These are phyloP conservation scores for Pteronotus mesoamericanus DNA, from an alignment of 2,797 vertebrate species.

Conservation along the genomic window DNA sequence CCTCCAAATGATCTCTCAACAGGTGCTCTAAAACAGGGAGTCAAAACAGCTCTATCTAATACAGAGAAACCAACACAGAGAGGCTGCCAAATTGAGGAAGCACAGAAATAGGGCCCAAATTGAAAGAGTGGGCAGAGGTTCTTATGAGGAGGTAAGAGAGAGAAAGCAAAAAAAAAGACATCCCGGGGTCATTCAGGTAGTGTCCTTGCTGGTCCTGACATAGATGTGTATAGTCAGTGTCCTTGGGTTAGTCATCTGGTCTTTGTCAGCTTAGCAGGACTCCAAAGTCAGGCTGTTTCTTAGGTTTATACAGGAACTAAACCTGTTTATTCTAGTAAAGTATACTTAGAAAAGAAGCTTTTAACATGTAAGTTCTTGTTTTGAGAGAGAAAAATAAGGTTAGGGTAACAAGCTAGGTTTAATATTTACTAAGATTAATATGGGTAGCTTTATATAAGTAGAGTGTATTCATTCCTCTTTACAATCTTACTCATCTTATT, in stretches of 20 bases:
- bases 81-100: no score
- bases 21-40: no score
- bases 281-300: neutral
- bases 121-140: neutral
- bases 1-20: no score
- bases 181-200: neutral
- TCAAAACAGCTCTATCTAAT: no score
- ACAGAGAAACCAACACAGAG: no score
- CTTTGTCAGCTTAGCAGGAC: neutral
- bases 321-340: neutral
- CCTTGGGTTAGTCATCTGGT: neutral
- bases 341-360: neutral
- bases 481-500: neutral
- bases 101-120: no score
- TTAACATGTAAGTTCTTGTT: neutral
- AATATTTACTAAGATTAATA: neutral
- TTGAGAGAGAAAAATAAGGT: neutral
- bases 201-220: neutral
- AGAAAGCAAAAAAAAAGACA: neutral
- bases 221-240: neutral
- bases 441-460: neutral
- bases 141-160: neutral
- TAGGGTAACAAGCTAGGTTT: neutral
- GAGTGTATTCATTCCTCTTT: neutral
- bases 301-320: neutral